Evolutionary conservation across 2,113 vertebrate species (phyloP), one percentile per base, ranked within the genome.

Genomic region (Burhinus bistriatus): DNA sequence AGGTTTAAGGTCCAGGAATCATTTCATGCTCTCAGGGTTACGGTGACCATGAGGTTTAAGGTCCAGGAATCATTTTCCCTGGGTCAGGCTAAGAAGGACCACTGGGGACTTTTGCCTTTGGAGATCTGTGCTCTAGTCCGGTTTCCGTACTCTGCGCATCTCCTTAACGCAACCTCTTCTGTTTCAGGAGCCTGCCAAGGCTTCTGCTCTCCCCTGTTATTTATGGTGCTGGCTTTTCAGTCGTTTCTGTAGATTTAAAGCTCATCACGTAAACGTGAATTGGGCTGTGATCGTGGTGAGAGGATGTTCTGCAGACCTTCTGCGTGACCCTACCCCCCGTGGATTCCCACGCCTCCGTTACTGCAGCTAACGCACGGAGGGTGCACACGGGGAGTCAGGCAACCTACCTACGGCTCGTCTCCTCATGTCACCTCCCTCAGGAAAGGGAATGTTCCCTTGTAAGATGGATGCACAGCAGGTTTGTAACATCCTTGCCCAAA

Each of bases 401-500:
- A 6, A 27, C 3, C 9, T 9, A 21, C 4, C 2, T 8, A 13
- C 3, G 2, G 52, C 51, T 66, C 38, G 3, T 40, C 62, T 36
- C 57, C 57, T 1, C 0, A 0, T 25, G 6, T 3, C 9, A 21
- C 25, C 8, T 25, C 19, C 62, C 29, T 30, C 1, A 8, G 34
- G 44, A 7, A 17, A 38, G 36, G 80, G 11, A 1, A 11, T 8
- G 10, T 9, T 61, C 64, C 73, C 69, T 47, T 10, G 11, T 11
- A 17, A 20, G 25, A 7, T 7, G 54, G 34, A 22, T 23, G 70
- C 58, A 32, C 34, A 22, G 49, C 15, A 30, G 30, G 15, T 58
- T 44, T 32, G 59, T 45, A 15, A 47, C 12, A 15, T 49, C 73
- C 77, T 78, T 15, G 32, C n/a, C 68, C 73, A 34, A 30, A 40